phyloP scores from a whole-genome alignment of 2,113 vertebrate genomes.

The Mus musculus region DNA sequence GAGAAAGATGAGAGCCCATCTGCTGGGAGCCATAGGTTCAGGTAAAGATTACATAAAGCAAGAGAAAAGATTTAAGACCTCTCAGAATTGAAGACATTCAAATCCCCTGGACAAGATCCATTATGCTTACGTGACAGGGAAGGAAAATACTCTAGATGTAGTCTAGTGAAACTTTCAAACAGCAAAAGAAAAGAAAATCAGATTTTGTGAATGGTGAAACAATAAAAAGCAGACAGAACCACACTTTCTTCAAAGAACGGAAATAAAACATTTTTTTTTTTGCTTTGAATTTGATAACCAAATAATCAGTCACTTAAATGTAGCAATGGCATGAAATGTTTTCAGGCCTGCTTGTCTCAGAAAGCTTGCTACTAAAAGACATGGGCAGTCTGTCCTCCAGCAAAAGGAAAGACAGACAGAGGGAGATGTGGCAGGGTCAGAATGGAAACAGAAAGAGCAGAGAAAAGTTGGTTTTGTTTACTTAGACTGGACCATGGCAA shows the following conservation, averaged over 20 bases:
- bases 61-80: neutral
- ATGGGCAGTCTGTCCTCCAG: neutral
- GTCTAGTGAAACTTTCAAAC: neutral
- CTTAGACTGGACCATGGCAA: neutral
- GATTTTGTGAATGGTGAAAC: neutral
- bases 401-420: neutral
- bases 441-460: neutral
- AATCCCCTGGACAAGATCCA: neutral
- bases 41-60: neutral
- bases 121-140: neutral
- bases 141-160: neutral
- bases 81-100: neutral
- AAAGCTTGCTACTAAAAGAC: neutral
- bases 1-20: neutral
- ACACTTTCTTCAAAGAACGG: neutral
- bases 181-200: neutral
- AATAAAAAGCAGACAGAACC: neutral
- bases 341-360: neutral
- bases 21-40: neutral
- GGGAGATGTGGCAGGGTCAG: neutral
- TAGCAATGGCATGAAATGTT: neutral
- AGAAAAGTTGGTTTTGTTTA: neutral
- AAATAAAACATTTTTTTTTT: neutral
- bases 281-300: conserved; percentile 12
- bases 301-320: conserved; percentile 10